Evolutionary conservation across 1,140 invertebrate genomes (phyloP), one percentile per base, ranked within the genome.

Genomic region (Pseudoatta argentina): DNA sequence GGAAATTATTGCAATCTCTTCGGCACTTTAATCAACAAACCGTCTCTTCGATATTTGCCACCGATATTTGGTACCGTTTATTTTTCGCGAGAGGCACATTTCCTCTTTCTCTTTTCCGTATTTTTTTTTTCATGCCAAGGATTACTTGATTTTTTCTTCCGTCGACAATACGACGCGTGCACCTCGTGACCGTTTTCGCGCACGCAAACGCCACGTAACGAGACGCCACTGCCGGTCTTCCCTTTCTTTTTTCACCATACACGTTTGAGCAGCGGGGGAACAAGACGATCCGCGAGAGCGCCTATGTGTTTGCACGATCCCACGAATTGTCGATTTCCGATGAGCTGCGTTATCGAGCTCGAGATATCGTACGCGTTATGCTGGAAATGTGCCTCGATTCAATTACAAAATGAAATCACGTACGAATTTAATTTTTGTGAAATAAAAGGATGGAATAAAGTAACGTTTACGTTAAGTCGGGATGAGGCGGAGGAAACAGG

Each of bases 151-250:
- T 85, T 81, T 39, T 30, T 51, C 18, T 39, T 30, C 59, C 73
- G 61, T 63, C 71, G 61, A 61, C 30, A 10, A 30, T 30, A 39
- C 27, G 30, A 39, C 48, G 48, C 34, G 14, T 87, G 48, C 51
- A 24, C 24, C 55, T 64, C 53, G 72, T 75, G 76, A 30, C 63
- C n/a, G 55, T 57, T 88, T 67, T 88, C 59, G 85, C 77, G 87
- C 83, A 77, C 83, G 85, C 66, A 39, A 89, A 79, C 61, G 75
- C 85, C 76, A 90, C 86, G 76, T 90, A 89, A 87, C 63, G 53
- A 86, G 61, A 66, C 64, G 44, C 48, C 27, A 18, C n/a, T 66
- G n/a, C 16, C 64, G 39, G 61, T 90, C 63, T 71, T 53, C 64
- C 21, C 75, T 79, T 71, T 71, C 89, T 76, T 73, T 86, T 75